Conservation (phyloP, 2,888 invertebrate genomes). For the Athrips mouffetella region DNA sequence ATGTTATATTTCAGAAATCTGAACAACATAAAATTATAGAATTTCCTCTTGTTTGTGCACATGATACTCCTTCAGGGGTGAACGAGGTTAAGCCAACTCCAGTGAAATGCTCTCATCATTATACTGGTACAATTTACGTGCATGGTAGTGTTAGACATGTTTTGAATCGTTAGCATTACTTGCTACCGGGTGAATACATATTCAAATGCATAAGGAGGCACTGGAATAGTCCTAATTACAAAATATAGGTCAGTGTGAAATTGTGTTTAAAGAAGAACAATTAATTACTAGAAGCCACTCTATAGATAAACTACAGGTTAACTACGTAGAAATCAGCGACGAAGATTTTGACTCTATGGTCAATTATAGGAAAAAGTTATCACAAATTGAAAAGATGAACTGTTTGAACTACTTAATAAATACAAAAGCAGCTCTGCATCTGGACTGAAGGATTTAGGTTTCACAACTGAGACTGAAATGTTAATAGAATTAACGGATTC, state of each 20-base stretch:
- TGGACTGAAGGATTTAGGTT: no score
- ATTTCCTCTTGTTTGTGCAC: not conserved
- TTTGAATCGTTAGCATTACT: not conserved
- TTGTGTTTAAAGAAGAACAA: not conserved
- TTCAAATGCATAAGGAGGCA: not conserved
- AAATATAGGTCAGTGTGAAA: not conserved
- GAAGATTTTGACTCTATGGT: not conserved
- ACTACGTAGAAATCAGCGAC: no score
- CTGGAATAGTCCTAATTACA: not conserved
- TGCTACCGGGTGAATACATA: not conserved
- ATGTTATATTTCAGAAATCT: no score
- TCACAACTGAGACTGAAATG: no score
- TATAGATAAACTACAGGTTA: no score
- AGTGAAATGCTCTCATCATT: not conserved
- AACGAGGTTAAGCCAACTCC: not conserved
- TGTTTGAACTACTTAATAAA: no score
- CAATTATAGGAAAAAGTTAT: not conserved
- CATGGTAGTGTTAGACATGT: no score
- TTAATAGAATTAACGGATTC: no score
- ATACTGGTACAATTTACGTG: not conserved
- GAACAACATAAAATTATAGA: no score
- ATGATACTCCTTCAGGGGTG: not conserved
- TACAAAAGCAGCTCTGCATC: no score
- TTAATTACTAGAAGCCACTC: no score
- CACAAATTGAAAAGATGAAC: not conserved